These are phyloP conservation scores for Eucidaris tribuloides DNA, from an alignment of 35 echinoderm and acorn worm species.

Conservation along the genomic window DNA sequence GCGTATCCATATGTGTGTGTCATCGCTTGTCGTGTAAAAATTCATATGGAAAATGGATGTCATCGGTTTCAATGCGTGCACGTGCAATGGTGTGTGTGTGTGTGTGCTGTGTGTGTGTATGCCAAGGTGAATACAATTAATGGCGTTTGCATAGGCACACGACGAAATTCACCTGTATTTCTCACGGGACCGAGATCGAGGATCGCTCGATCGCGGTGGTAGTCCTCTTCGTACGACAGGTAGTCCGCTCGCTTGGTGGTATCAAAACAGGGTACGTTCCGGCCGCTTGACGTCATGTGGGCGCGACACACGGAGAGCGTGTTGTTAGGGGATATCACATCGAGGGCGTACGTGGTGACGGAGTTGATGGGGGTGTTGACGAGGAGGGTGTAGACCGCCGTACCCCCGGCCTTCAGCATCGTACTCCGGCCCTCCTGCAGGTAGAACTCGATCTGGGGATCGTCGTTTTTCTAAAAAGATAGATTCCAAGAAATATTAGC, in stretches of 20 bases:
- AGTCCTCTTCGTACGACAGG: slow-evolving; percentile 68
- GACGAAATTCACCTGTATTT: slow-evolving; percentile 92
- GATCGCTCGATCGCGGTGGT: slow-evolving; percentile 65
- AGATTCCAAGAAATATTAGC: too few relatives aligned
- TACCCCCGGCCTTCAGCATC: slow-evolving; percentile 34
- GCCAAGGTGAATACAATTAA: too few relatives aligned
- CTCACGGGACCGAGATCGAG: slow-evolving; percentile 68
- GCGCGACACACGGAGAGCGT: slow-evolving; percentile 63
- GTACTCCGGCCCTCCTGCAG: slow-evolving; percentile 16
- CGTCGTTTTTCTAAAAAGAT: too few relatives aligned
- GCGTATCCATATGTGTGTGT: too few relatives aligned
- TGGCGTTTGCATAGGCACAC: too few relatives aligned
- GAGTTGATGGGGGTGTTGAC: slow-evolving; percentile 51
- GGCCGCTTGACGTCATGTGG: slow-evolving; percentile 38
- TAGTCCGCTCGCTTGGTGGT: slow-evolving; percentile 42
- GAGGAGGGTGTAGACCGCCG: slow-evolving; percentile 59
- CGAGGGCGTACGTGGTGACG: slow-evolving; percentile 54
- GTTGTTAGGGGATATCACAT: slow-evolving; percentile 55
- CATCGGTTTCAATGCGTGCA: too few relatives aligned
- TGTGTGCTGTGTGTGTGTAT: too few relatives aligned
- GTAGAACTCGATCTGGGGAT: slow-evolving; percentile 54
- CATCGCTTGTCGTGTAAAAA: too few relatives aligned
- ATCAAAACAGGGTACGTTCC: slow-evolving; percentile 79
- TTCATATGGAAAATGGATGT: too few relatives aligned
- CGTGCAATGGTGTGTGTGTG: too few relatives aligned